phyloP scores from a whole-genome alignment of 1,140 invertebrate species.

The Gonioctena quinquepunctata region DNA sequence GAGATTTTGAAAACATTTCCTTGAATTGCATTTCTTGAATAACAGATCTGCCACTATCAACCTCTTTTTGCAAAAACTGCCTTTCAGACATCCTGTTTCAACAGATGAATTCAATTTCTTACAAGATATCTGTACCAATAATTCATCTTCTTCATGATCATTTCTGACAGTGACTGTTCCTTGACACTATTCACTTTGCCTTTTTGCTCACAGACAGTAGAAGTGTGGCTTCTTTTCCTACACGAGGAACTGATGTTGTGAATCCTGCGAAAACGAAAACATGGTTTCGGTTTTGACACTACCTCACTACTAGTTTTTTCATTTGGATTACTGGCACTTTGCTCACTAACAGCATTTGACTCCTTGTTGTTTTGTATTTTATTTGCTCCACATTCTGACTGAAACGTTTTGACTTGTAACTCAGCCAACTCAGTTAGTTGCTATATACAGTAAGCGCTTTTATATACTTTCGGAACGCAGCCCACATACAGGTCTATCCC shows the following conservation, averaged over 20 bases:
- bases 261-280: neutral
- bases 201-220: neutral
- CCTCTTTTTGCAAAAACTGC: neutral
- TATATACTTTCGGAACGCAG: too few species aligned
- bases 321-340: neutral
- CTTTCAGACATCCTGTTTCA: neutral
- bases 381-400: neutral
- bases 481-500: too few species aligned
- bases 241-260: neutral
- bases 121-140: neutral
- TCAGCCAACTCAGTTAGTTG: neutral
- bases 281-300: neutral
- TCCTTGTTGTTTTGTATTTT: neutral
- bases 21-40: neutral
- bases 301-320: neutral
- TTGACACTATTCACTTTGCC: neutral
- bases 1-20: neutral
- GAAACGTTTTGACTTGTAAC: neutral
- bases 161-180: neutral
- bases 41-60: neutral
- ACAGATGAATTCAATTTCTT: neutral
- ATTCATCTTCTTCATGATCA: neutral
- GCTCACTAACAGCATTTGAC: neutral
- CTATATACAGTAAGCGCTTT: neutral
- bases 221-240: neutral